Evolutionary conservation across 2,888 invertebrate genomes (phyloP).

Genomic region (Drosophila neutralis): DNA sequence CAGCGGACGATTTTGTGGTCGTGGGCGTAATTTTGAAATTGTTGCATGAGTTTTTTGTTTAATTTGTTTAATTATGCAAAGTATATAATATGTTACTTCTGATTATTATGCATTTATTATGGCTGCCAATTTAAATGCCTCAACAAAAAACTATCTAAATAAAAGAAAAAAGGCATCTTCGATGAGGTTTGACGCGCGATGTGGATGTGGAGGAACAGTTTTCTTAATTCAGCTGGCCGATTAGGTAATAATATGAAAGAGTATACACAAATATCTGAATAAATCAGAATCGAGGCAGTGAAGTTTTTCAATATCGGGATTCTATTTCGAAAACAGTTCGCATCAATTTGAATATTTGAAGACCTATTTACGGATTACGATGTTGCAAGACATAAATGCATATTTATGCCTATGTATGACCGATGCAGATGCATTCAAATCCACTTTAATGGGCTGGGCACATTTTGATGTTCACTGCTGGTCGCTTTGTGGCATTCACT

Average conservation of each 20-base stretch:
- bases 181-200: background rate
- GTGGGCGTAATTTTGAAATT: constrained; percentile 18
- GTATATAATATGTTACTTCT: background rate
- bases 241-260: background rate
- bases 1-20: background rate
- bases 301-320: background rate
- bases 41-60: constrained; percentile 4
- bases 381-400: background rate
- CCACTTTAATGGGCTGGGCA: background rate
- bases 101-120: background rate
- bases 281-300: background rate
- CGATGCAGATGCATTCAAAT: background rate
- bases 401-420: background rate
- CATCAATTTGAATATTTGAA: background rate
- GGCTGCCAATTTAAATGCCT: background rate
- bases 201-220: background rate
- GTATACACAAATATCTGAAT: background rate
- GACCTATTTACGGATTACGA: background rate
- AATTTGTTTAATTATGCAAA: background rate
- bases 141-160: background rate
- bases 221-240: background rate
- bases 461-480: constrained; percentile 4
- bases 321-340: background rate
- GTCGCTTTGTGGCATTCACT: constrained; percentile 24
- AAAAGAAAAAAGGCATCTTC: background rate